Evolutionary conservation across 2,888 invertebrate genomes (phyloP).

Genomic region (Orchesella flavescens): DNA sequence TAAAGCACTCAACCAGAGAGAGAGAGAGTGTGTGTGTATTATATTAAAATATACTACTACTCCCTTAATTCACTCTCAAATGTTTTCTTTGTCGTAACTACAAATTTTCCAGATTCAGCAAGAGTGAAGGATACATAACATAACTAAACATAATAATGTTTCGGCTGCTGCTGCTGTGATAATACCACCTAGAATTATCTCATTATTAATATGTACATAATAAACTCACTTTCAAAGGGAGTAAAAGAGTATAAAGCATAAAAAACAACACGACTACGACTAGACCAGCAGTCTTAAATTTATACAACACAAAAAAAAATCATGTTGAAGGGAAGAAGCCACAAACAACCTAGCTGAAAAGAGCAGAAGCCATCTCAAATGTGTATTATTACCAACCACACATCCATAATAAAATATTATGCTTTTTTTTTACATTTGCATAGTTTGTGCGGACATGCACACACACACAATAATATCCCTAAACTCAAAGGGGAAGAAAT

Average conservation of each 20-base stretch:
- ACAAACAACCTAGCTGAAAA: constrained; percentile 37
- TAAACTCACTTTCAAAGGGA: constrained; percentile 2
- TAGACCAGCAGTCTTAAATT: neutral
- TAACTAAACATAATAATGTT: too few relatives aligned
- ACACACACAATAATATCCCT: too few relatives aligned
- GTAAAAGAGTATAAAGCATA: constrained; percentile 1
- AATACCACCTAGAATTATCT: constrained; percentile 52
- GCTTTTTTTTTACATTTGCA: neutral
- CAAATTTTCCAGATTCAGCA: too few relatives aligned
- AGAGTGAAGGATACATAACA: too few relatives aligned
- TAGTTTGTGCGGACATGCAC: constrained; percentile 1
- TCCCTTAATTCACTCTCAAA: too few relatives aligned
- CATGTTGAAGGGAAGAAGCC: constrained; percentile 16
- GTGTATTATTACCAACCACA: constrained; percentile 28
- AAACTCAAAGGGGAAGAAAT: too few relatives aligned
- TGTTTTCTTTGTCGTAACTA: too few relatives aligned
- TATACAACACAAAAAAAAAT: neutral
- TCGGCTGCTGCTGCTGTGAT: neutral
- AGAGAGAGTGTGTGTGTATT: too few relatives aligned
- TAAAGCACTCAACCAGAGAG: too few relatives aligned
- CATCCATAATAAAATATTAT: constrained; percentile 40
- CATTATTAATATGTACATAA: constrained; percentile 42
- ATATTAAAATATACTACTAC: too few relatives aligned
- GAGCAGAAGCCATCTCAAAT: constrained; percentile 38
- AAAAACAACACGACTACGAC: neutral